These are phyloP conservation scores for Aleiodes testaceus DNA, from an alignment of 2,888 invertebrate species.

Conservation along the genomic window DNA sequence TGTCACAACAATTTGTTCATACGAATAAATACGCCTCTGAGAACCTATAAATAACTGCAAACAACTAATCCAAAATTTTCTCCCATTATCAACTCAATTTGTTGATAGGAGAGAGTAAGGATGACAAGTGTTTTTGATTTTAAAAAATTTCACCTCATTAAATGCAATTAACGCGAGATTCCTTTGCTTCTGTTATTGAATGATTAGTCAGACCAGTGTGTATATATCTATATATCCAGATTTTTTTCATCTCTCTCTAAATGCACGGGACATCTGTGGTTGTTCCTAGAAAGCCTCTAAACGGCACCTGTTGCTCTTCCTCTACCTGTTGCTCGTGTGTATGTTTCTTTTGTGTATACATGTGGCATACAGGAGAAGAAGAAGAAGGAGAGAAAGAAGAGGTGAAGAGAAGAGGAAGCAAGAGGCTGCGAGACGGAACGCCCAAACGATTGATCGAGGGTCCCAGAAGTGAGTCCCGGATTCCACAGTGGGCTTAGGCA, in stretches of 20 bases:
- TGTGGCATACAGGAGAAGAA: conserved; percentile 12
- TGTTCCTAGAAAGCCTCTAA: conserved; percentile 25
- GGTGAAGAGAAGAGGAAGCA: not conserved
- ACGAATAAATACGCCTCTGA: too few species aligned
- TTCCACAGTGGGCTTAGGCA: conserved; percentile 31
- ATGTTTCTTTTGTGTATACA: conserved; percentile 13
- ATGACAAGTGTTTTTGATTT: too few species aligned
- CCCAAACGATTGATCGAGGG: conserved; percentile 49
- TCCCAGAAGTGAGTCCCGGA: conserved; percentile 25
- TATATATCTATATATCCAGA: not conserved
- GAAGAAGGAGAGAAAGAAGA: not conserved
- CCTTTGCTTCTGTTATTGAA: not conserved
- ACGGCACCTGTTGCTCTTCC: conserved; percentile 24
- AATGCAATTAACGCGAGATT: too few species aligned
- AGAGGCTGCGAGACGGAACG: conserved; percentile 40
- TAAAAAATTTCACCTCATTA: too few species aligned
- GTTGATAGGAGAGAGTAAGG: too few species aligned
- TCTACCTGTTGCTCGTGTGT: conserved; percentile 3
- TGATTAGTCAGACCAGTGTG: not conserved
- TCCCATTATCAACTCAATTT: too few species aligned
- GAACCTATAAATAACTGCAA: too few species aligned
- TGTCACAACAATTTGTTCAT: too few species aligned
- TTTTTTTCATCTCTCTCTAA: not conserved
- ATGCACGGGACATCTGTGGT: conserved; percentile 17
- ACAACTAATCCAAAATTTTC: too few species aligned